Evolutionary conservation across 2,888 invertebrate species (phyloP).

Genomic region (Caenorhabditis sp.): DNA sequence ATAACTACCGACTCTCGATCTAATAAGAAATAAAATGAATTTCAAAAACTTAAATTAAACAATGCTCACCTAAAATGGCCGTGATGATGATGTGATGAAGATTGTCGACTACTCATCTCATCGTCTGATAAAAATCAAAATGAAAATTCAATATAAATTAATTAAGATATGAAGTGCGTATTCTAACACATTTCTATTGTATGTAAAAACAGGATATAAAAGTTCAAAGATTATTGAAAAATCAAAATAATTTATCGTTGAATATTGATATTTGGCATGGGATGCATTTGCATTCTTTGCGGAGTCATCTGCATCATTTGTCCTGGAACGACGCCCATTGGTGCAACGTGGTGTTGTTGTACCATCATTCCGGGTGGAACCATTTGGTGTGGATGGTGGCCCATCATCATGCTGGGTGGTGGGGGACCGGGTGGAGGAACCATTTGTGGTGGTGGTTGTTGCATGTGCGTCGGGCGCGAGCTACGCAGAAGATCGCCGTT

Average conservation of each 20-base stretch:
- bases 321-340: neutral
- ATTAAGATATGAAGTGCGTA: too few relatives aligned
- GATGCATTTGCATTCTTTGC: conserved; percentile 10
- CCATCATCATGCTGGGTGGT: conserved; percentile 6
- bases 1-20: conserved; percentile 24
- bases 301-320: conserved; percentile 29
- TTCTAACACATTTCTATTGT: neutral
- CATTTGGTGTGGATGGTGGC: conserved; percentile 21
- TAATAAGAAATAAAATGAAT: conserved; percentile 9
- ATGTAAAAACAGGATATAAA: neutral
- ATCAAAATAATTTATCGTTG: conserved; percentile 7
- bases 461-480: conserved; percentile 8
- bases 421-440: neutral
- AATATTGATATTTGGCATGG: conserved; percentile 33
- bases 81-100: neutral
- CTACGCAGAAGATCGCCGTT: conserved; percentile 49
- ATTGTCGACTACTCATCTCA: neutral
- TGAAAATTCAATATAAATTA: too few relatives aligned
- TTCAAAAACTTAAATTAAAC: neutral
- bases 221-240: neutral
- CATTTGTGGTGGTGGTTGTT: conserved; percentile 6
- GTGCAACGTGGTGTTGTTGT: neutral
- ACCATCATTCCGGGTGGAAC: conserved; percentile 28
- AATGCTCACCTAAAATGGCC: neutral
- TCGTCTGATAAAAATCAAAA: too few relatives aligned